Evolutionary conservation across 2,888 invertebrate genomes (phyloP), one percentile per base, ranked within the genome.

Genomic region (Mythimna vitellina): DNA sequence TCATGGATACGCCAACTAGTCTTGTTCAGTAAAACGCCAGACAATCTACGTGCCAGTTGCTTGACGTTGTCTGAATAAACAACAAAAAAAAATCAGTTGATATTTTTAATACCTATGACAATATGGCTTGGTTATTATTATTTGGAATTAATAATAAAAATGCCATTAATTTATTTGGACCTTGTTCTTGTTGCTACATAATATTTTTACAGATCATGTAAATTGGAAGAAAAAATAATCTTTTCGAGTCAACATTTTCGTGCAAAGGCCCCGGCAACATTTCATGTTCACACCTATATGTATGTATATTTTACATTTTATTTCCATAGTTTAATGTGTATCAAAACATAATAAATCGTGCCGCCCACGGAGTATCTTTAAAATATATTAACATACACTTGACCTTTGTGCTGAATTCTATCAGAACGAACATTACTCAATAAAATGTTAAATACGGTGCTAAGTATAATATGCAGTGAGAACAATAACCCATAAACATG

Each of bases 401-500:
- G 89, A 93, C 92, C 93, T 93, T 92, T 89, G 84, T 84, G 85
- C 89, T 87, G 86, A 87, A 88, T 90, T 89, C 89, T 90, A 92
- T 90, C 90, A 92, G 88, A 86, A 83, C 88, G 88, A 73, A 81
- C 81, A 82, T 90, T 89, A 89, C 89, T 91, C 91, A 92, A 89
- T 92, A 91, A 92, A 92, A 90, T 89, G 89, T 91, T 92, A 90
- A 92, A 94, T 92, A 89, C 90, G 87, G 89, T 91, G 92, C 90
- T 92, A 91, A 92, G 90, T 91, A 91, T 92, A 92, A 92, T 90
- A 92, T 91, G 86, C 85, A 74, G 74, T 69, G 90, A 90, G 93
- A 95, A 96, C 95, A 95, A 96, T 96, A 91, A 90, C 92, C 92
- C 88, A 95, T 96, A 95, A 95, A 95, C 91, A 93, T 89, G 89